A percentile compares a stretch with the other conserved stretches of the same genome.
Conservation (phyloP, 1,140 invertebrate genomes). For the Polypedilum pembai region DNA sequence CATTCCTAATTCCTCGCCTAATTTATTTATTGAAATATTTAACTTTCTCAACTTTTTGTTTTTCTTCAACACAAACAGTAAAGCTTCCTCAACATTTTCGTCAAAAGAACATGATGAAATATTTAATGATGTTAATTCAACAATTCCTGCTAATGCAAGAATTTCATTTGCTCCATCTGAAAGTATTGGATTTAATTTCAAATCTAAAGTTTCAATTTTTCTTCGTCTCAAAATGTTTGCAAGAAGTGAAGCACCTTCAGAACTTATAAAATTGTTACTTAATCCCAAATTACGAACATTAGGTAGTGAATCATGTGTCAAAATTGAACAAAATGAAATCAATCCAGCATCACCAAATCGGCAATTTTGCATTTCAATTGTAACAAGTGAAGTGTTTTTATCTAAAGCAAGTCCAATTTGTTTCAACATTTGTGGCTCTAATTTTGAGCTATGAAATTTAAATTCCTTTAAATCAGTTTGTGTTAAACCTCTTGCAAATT, state of each 20-base stretch:
- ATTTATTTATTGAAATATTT: slow-evolving; percentile 39
- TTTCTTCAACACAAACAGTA: slow-evolving; percentile 38
- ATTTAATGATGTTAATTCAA: slow-evolving; percentile 37
- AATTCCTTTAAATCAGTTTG: slow-evolving; percentile 39
- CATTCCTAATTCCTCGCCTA: slow-evolving; percentile 39
- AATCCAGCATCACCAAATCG: slow-evolving; percentile 41
- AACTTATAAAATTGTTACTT: slow-evolving; percentile 43
- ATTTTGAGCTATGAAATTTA: slow-evolving; percentile 40
- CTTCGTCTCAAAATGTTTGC: slow-evolving; percentile 36
- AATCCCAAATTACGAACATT: slow-evolving; percentile 39
- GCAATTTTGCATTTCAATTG: slow-evolving; percentile 40
- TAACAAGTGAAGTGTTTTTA: slow-evolving; percentile 38
- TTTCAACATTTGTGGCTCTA: slow-evolving; percentile 39
- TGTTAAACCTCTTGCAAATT: slow-evolving; percentile 38
- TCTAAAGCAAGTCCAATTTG: slow-evolving; percentile 39
- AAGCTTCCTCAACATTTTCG: slow-evolving; percentile 37
- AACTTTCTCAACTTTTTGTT: slow-evolving; percentile 36
- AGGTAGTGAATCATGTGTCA: slow-evolving; percentile 38
- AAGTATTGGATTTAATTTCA: slow-evolving; percentile 40
- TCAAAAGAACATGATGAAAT: slow-evolving; percentile 37
- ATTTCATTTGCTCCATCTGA: slow-evolving; percentile 41
- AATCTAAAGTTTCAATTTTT: slow-evolving; percentile 35
- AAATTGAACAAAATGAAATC: slow-evolving; percentile 38
- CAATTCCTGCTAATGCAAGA: slow-evolving; percentile 36
- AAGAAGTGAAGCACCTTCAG: slow-evolving; percentile 39